Evolutionary conservation across 2,888 invertebrate genomes (phyloP).

Genomic region (Leucophenga montana): DNA sequence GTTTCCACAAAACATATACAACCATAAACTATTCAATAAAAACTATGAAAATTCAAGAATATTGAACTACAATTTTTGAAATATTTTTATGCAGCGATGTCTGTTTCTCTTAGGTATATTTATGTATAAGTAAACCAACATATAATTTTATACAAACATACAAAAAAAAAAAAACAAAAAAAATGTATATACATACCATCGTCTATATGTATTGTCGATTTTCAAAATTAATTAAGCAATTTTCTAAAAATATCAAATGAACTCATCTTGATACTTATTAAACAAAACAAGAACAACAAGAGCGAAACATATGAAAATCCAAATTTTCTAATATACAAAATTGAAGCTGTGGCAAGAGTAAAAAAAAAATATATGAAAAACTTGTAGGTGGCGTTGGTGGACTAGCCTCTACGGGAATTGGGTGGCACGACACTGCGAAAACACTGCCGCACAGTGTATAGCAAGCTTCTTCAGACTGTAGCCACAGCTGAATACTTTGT

Average conservation of each 20-base stretch:
- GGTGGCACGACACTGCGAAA: too few species aligned
- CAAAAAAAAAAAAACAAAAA: too few species aligned
- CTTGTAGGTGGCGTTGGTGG: constrained; percentile 17
- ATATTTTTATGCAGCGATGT: constrained; percentile 34
- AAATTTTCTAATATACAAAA: constrained; percentile 27
- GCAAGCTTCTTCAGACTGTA: neutral
- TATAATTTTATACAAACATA: constrained; percentile 51
- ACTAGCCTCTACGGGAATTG: too few species aligned
- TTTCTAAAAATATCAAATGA: constrained; percentile 66
- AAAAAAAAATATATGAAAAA: constrained; percentile 5
- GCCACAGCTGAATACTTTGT: neutral
- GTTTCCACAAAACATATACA: too few species aligned
- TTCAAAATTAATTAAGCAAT: constrained; percentile 52
- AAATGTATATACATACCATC: constrained; percentile 46
- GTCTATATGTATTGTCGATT: constrained; percentile 44
- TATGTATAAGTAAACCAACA: constrained; percentile 41
- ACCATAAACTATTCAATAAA: too few species aligned
- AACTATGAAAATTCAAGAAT: neutral
- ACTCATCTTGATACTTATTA: constrained; percentile 57
- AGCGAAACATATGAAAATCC: constrained; percentile 2
- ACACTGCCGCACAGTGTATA: neutral
- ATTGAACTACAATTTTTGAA: constrained; percentile 21
- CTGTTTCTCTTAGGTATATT: too few species aligned
- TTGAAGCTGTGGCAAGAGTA: constrained; percentile 17
- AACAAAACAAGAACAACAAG: constrained; percentile 41